phyloP scores from a whole-genome alignment of 2,888 invertebrate species.

The Dysmachus trigonus region DNA sequence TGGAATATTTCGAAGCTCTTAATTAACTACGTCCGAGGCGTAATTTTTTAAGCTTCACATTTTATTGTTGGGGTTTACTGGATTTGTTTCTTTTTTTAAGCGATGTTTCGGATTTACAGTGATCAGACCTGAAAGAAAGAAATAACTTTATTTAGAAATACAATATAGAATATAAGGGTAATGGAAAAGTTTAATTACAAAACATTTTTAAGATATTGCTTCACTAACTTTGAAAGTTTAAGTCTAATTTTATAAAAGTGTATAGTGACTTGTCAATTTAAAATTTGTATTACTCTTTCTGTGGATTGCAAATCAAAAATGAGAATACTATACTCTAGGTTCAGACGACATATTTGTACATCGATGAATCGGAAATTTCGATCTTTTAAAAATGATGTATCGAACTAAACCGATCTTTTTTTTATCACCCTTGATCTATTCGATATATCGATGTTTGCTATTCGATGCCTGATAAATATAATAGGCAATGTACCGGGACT shows the following conservation, averaged over 20 bases:
- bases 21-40: constrained; percentile 17
- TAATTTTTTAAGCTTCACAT: neutral
- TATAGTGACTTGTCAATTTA: neutral
- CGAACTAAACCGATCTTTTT: too few species aligned
- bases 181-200: neutral
- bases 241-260: neutral
- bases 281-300: too few species aligned
- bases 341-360: too few species aligned
- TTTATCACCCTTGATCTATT: too few species aligned
- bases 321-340: too few species aligned
- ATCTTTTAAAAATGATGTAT: too few species aligned
- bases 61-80: neutral
- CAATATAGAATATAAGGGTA: neutral
- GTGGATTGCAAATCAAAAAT: too few species aligned
- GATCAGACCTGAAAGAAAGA: neutral
- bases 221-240: neutral
- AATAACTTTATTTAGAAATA: neutral
- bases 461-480: too few species aligned
- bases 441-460: too few species aligned
- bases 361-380: too few species aligned
- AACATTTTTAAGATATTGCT: neutral
- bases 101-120: neutral
- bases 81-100: neutral
- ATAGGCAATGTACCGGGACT: too few species aligned
- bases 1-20: neutral